A percentile compares a stretch with the other conserved stretches of the same genome.
These are phyloP conservation scores for Bradypodion pumilum DNA, from an alignment of 2,797 vertebrate genomes.

Conservation along the genomic window DNA sequence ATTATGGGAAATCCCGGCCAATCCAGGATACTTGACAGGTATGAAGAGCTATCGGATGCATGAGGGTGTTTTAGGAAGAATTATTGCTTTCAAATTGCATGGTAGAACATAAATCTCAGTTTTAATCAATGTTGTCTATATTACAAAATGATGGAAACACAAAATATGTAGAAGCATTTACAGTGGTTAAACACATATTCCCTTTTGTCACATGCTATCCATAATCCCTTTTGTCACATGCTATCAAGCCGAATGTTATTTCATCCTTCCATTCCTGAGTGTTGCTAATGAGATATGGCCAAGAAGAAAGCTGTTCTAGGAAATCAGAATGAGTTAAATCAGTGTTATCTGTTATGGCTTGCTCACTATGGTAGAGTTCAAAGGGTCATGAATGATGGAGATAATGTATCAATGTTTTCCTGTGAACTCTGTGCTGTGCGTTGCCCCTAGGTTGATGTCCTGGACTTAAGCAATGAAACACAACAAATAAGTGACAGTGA, in stretches of 20 bases:
- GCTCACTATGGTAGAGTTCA: neutral
- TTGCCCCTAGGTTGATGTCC: no score
- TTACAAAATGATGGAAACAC: neutral
- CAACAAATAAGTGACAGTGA: no score
- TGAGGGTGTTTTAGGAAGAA: neutral
- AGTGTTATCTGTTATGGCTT: neutral
- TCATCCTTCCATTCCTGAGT: neutral
- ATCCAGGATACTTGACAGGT: no score
- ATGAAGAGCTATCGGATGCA: neutral
- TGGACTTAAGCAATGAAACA: no score
- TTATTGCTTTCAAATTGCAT: slow-evolving; percentile 3
- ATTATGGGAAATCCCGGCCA: no score
- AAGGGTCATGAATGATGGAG: neutral
- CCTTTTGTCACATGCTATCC: neutral
- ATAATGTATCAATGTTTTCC: neutral
- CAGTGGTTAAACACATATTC: neutral
- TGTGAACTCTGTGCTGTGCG: neutral
- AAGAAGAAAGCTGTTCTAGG: neutral
- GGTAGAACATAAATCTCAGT: neutral
- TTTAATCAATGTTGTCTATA: neutral
- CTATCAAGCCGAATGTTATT: neutral
- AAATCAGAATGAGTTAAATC: slow-evolving; percentile 12
- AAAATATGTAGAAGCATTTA: neutral
- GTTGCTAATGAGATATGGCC: neutral
- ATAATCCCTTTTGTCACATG: neutral